phyloP scores from a whole-genome alignment of 2,797 vertebrate genomes.

The Poliocrania exsul region DNA sequence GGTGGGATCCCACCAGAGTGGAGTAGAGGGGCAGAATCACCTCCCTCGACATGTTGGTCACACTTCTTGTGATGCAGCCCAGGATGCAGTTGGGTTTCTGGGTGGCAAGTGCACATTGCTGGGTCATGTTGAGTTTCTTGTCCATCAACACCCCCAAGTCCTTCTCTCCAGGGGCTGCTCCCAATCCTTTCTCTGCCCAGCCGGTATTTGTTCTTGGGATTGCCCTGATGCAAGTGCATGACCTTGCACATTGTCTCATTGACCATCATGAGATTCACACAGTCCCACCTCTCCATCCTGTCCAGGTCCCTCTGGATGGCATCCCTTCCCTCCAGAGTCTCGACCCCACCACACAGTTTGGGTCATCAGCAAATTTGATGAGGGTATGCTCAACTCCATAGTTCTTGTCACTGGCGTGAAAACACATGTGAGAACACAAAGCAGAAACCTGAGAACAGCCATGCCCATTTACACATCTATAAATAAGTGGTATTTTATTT shows the following conservation, averaged over 20 bases:
- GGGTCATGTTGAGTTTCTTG: neutral
- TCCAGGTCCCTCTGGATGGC: neutral
- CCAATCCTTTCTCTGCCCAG: neutral
- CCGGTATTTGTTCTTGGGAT: neutral
- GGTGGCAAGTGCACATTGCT: neutral
- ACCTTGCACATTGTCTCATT: neutral
- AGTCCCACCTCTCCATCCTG: neutral
- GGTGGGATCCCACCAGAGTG: rapidly evolving
- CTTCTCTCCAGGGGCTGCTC: neutral
- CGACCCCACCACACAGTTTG: neutral
- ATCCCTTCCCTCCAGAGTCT: neutral
- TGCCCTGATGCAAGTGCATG: neutral
- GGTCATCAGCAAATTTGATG: neutral
- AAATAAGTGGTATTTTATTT: neutral
- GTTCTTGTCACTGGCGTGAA: neutral
- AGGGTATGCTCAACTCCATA: neutral
- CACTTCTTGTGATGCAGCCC: neutral
- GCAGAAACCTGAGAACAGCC: neutral
- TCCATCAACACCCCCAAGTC: neutral
- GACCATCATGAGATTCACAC: neutral
- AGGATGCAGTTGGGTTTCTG: neutral
- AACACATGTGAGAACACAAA: neutral
- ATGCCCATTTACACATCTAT: neutral
- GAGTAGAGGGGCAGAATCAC: neutral
- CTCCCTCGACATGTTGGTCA: neutral